A percentile compares a stretch with the other conserved stretches of the same genome.
Evolutionary conservation across 2,113 vertebrate species (phyloP).

Genomic region (Alaudala cheleensis): DNA sequence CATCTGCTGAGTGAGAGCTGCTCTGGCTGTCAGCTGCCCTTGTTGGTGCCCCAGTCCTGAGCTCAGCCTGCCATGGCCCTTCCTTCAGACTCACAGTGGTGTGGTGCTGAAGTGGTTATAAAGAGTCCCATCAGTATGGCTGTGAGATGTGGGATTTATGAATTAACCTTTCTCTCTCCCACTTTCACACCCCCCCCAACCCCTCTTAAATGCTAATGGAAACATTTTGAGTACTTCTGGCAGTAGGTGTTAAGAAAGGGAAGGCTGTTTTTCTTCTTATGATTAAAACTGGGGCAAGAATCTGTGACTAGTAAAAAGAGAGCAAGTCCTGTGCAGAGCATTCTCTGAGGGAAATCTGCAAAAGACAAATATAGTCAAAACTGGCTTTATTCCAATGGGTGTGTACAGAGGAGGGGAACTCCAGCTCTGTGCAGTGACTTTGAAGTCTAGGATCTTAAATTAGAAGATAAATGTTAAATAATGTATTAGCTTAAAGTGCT

Average conservation of each 20-base stretch:
- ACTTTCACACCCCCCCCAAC: background rate
- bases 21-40: background rate
- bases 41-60: background rate
- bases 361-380: background rate
- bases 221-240: background rate
- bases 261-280: background rate
- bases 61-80: background rate
- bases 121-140: background rate
- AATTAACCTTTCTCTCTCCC: background rate
- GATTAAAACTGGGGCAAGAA: background rate
- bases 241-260: background rate
- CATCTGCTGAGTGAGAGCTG: background rate
- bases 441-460: slow-evolving; percentile 19
- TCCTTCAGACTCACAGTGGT: background rate
- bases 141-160: rapidly evolving
- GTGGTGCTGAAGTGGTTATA: background rate
- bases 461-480: slow-evolving; percentile 27
- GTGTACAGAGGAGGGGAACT: background rate
- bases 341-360: background rate
- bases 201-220: background rate
- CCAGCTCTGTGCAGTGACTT: background rate
- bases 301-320: background rate
- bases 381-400: background rate
- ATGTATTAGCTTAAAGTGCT: slow-evolving; percentile 6
- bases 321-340: background rate